A percentile compares a stretch with the other conserved stretches of the same genome.
Conservation (phyloP, 2,888 invertebrate genomes). For the Coremacera marginata region DNA sequence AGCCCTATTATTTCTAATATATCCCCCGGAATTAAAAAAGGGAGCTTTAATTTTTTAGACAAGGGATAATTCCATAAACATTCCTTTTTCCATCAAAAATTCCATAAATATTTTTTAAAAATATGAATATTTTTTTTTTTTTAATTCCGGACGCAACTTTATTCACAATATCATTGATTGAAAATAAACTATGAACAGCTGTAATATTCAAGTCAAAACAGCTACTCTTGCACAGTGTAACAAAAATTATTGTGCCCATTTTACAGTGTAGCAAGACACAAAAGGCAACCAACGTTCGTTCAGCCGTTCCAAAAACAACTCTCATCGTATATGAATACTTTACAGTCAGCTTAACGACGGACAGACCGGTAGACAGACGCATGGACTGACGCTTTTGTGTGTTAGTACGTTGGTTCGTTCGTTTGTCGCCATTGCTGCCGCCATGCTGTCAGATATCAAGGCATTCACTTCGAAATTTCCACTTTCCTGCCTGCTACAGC, state of each 20-base stretch:
- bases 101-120: no score
- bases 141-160: no score
- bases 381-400: not conserved
- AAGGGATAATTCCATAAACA: no score
- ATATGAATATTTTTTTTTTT: no score
- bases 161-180: no score
- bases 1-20: no score
- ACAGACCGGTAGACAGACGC: constrained; percentile 10
- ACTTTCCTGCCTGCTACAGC: constrained; percentile 38
- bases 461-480: constrained; percentile 52
- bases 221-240: not conserved
- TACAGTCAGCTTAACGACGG: constrained; percentile 3
- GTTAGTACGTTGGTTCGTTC: constrained; percentile 9
- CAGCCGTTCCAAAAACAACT: constrained; percentile 17
- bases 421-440: constrained; percentile 50
- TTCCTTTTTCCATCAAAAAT: no score
- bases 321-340: not conserved
- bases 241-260: not conserved
- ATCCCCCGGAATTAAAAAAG: no score
- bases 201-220: not conserved
- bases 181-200: no score
- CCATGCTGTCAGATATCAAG: constrained; percentile 51
- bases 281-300: not conserved
- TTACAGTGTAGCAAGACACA: constrained; percentile 10
- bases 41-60: no score